Evolutionary conservation across 2,113 vertebrate genomes (phyloP).

Genomic region (Trematocara stigmaticum): DNA sequence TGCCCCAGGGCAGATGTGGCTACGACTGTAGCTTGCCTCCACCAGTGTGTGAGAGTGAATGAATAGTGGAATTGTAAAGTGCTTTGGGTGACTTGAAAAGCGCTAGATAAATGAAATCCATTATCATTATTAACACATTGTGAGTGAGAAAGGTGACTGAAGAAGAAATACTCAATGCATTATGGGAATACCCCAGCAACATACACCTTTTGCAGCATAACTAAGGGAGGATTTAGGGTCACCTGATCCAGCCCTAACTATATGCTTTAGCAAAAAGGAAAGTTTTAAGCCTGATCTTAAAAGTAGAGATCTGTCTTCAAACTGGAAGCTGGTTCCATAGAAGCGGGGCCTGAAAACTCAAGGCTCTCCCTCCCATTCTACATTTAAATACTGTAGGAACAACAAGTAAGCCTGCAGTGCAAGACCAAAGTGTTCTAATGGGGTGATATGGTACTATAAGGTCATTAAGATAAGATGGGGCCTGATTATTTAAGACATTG

Average conservation of each 20-base stretch:
- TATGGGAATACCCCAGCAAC: not conserved
- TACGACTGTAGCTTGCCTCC: too few species aligned
- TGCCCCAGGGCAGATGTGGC: too few species aligned
- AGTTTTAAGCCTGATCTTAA: not conserved
- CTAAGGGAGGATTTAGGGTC: not conserved
- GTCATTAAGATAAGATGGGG: not conserved
- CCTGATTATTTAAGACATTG: not conserved
- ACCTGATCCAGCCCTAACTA: not conserved
- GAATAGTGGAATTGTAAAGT: too few species aligned
- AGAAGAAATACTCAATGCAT: not conserved
- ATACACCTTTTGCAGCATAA: not conserved
- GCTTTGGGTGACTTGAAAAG: too few species aligned
- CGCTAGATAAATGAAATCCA: too few species aligned
- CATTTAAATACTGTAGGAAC: not conserved
- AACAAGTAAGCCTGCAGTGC: fast-evolving
- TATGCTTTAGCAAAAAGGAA: not conserved
- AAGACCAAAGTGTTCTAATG: fast-evolving
- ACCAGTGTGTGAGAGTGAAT: too few species aligned
- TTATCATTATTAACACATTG: not conserved
- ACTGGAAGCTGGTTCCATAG: not conserved
- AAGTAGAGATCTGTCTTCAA: not conserved
- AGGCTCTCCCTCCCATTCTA: not conserved
- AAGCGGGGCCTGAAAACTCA: fast-evolving
- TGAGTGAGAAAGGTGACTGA: not conserved
- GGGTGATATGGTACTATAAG: not conserved